phyloP scores from a whole-genome alignment of 2,113 vertebrate genomes.

The Rhombomys opimus region DNA sequence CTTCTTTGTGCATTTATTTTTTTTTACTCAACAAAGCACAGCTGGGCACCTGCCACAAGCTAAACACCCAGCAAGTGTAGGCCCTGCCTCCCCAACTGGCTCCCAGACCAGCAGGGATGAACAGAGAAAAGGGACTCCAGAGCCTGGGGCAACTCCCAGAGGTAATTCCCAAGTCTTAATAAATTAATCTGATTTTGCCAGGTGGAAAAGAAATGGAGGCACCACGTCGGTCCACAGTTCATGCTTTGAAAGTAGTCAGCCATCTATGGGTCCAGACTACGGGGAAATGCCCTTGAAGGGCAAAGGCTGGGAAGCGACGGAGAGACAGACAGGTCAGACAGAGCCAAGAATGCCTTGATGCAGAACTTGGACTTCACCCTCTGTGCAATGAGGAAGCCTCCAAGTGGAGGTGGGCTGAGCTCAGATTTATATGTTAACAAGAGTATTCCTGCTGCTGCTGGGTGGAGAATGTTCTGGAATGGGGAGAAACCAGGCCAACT shows the following conservation, averaged over 20 bases:
- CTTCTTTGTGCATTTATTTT: slow-evolving; percentile 29
- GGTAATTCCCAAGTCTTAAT: neutral
- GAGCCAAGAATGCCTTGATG: slow-evolving; percentile 22
- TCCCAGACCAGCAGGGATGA: neutral
- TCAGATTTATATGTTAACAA: slow-evolving; percentile 57
- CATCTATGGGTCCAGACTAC: neutral
- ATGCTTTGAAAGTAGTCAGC: neutral
- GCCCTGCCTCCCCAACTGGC: neutral
- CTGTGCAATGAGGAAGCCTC: slow-evolving; percentile 70
- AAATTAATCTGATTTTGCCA: neutral
- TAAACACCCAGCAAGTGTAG: neutral
- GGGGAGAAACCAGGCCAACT: slow-evolving; percentile 8
- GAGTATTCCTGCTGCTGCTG: neutral
- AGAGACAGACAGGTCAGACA: neutral
- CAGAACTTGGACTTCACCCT: slow-evolving; percentile 64
- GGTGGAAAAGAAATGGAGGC: neutral
- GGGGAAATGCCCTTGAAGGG: neutral
- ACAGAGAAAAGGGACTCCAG: neutral
- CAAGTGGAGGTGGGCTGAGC: slow-evolving; percentile 8
- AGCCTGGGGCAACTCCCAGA: neutral
- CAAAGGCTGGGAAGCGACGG: slow-evolving; percentile 3
- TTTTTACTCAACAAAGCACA: slow-evolving; percentile 6
- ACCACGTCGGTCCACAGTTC: neutral
- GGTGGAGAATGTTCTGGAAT: neutral
- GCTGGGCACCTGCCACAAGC: neutral